Evolutionary conservation across 92 coral and sea anemone species (phyloP).

Genomic region (Ricordea florida): DNA sequence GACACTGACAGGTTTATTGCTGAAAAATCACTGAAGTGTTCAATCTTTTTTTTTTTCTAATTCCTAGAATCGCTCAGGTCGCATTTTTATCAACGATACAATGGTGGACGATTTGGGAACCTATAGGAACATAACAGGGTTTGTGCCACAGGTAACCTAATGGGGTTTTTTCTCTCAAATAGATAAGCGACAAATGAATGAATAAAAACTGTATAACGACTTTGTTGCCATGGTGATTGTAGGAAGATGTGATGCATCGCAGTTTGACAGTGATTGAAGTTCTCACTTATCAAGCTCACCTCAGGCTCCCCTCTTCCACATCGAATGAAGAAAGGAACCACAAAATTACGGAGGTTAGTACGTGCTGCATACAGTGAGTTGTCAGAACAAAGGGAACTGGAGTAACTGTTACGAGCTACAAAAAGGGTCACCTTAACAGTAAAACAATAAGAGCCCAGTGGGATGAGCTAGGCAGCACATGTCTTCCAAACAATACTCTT

Average conservation of each 20-base stretch:
- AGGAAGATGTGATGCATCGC: slow-evolving; percentile 96
- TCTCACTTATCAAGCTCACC: slow-evolving; percentile 77
- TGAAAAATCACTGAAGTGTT: too few species aligned
- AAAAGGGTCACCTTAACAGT: too few species aligned
- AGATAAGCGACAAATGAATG: not conserved
- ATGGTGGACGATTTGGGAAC: slow-evolving; percentile 65
- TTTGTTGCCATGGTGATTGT: not conserved
- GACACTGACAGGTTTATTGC: too few species aligned
- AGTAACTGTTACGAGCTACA: too few species aligned
- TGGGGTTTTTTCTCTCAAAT: not conserved
- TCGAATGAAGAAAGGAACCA: slow-evolving; percentile 40
- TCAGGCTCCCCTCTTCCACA: slow-evolving; percentile 66
- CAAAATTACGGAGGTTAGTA: slow-evolving; percentile 64
- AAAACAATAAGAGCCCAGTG: too few species aligned
- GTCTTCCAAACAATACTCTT: too few species aligned
- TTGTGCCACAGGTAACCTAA: slow-evolving; percentile 86
- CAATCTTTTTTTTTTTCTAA: not conserved
- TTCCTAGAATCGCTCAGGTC: slow-evolving; percentile 73
- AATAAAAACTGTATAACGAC: not conserved
- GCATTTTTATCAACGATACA: slow-evolving; percentile 64
- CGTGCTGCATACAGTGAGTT: too few species aligned
- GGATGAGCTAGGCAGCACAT: too few species aligned
- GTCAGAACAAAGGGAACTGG: too few species aligned
- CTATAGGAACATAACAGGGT: slow-evolving; percentile 79
- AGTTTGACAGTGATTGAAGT: slow-evolving; percentile 77